Evolutionary conservation across 1,140 invertebrate species (phyloP), one percentile per base, ranked within the genome.

Genomic region (Brachionus koreanus): DNA sequence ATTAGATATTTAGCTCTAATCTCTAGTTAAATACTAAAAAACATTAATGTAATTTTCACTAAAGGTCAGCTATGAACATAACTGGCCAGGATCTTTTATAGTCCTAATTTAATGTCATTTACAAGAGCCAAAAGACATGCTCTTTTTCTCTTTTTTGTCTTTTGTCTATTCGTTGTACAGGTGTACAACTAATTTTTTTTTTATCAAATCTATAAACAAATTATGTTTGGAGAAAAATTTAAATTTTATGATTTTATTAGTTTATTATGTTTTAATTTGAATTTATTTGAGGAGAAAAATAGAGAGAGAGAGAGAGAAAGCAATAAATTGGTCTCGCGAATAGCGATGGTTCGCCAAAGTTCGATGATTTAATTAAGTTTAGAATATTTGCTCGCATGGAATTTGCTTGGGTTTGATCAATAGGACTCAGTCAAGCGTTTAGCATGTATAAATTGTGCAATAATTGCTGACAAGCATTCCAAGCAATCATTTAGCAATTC

Each of bases 251-350:
- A 57, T 57, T 57, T 57, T 57, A 42, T 42, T 42, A 42, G 39
- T 42, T 42, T 42, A 57, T 57, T 57, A 57, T 57, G 49, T 57
- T 57, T 57, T 57, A 57, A 57, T 57, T 57, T 57, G 49, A 57
- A 19, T 57, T 57, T 57, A 42, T 42, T 42, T 42, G 39, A 42
- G 39, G 7, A 42, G 39, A 29, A 29, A n/a, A 29, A 29, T 29
- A 29, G 29, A 29, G 29, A 29, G 29, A 29, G 29, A 29, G 29
- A 29, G 29, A 29, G 29, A 29, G 29, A 10, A 13, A 42, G 39
- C 6, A n/a, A 1, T 42, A 57, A 57, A 19, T 57, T 57, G 49
- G 16, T 16, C 49, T 57, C n/a, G 49, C 49, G 39, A 42, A 42
- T 57, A 19, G 49, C 5, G 16, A 57, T 57, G 49, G 49, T 57